phyloP scores from a whole-genome alignment of 1,140 invertebrate genomes.

The Drosophila albomicans region DNA sequence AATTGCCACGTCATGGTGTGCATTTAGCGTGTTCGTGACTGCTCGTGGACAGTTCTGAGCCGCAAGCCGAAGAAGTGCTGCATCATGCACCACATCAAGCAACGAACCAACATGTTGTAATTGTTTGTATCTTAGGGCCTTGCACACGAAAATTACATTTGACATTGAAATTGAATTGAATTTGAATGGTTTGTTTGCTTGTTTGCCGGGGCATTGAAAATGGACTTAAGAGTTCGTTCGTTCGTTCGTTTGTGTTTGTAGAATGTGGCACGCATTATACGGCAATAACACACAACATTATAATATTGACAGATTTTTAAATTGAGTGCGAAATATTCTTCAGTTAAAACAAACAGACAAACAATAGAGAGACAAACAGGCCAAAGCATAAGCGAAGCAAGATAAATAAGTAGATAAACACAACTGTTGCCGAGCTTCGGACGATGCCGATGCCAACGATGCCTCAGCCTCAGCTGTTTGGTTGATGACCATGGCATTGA shows the following conservation, averaged over 20 bases:
- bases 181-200: conserved; percentile 18
- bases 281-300: conserved; percentile 16
- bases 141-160: conserved; percentile 46
- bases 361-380: conserved; percentile 59
- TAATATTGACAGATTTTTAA: conserved; percentile 76
- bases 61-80: conserved; percentile 41
- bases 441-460: background rate
- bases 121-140: conserved; percentile 27
- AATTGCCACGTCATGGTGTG: conserved; percentile 68
- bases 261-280: conserved; percentile 49
- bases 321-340: conserved; percentile 63
- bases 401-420: conserved; percentile 31
- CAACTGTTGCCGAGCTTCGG: background rate
- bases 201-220: conserved; percentile 47
- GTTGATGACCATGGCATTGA: conserved; percentile 29
- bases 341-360: conserved; percentile 46
- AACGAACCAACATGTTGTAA: conserved; percentile 21
- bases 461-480: background rate
- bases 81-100: conserved; percentile 27
- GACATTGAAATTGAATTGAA: conserved; percentile 50
- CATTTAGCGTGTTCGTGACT: conserved; percentile 61
- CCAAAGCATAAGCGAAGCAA: conserved; percentile 33
- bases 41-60: conserved; percentile 51
- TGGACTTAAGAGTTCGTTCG: conserved; percentile 32
- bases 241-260: conserved; percentile 54